These are phyloP conservation scores for Acipenser transmontanus DNA, from an alignment of 2,797 vertebrate species.

Conservation along the genomic window DNA sequence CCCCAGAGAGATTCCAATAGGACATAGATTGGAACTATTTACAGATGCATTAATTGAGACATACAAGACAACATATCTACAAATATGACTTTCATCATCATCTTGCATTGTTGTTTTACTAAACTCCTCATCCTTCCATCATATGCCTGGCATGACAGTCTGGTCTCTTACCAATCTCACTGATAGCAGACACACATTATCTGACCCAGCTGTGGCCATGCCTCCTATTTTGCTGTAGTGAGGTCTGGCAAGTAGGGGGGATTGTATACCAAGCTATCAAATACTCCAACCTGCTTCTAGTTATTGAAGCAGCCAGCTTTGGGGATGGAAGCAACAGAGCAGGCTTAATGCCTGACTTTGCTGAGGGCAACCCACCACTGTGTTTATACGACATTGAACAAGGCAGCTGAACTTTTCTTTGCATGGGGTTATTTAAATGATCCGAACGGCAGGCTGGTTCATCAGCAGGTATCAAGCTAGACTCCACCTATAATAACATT, in stretches of 20 bases:
- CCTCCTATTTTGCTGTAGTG: background rate
- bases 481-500: too few species aligned
- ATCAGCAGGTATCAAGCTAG: too few species aligned
- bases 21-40: too few species aligned
- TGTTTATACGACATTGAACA: background rate
- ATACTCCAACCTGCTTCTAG: background rate
- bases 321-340: background rate
- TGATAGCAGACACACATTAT: background rate
- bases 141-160: background rate
- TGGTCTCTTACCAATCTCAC: background rate
- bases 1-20: too few species aligned
- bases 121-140: background rate
- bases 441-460: background rate
- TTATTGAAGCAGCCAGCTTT: background rate
- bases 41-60: too few species aligned
- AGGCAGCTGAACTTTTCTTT: background rate
- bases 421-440: background rate
- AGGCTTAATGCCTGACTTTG: background rate
- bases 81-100: too few species aligned
- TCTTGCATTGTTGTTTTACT: too few species aligned
- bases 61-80: too few species aligned
- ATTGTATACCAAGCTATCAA: background rate
- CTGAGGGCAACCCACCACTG: background rate
- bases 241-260: background rate
- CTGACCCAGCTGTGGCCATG: slow-evolving; percentile 3